A percentile compares a stretch with the other conserved stretches of the same genome.
Conservation (phyloP, 2,888 invertebrate genomes). For the Habroteleia sp. region DNA sequence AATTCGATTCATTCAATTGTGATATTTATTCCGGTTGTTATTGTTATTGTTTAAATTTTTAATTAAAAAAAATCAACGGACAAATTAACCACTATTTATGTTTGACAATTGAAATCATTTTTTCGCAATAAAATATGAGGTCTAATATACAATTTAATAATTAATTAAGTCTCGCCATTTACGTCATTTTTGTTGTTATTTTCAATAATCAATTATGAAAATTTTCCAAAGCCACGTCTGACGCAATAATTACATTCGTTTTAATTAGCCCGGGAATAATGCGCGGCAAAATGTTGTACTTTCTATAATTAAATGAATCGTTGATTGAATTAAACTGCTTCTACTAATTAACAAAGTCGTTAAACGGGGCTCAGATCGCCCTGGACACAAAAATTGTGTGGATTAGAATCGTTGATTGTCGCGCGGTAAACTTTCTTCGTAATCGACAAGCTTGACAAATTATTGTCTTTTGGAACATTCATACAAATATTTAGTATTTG, state of each 20-base stretch:
- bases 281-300: conserved; percentile 36
- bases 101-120: conserved; percentile 32
- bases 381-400: conserved; percentile 7
- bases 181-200: conserved; percentile 48
- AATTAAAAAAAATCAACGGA: conserved; percentile 31
- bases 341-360: conserved; percentile 57
- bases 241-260: conserved; percentile 57
- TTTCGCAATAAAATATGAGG: conserved; percentile 7
- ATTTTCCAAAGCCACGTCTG: conserved; percentile 42
- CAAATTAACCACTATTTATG: conserved; percentile 37
- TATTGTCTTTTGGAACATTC: too few species aligned
- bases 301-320: conserved; percentile 56
- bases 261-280: conserved; percentile 56
- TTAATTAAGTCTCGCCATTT: conserved; percentile 44
- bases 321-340: conserved; percentile 56
- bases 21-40: too few species aligned
- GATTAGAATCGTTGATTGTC: conserved; percentile 37
- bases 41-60: conserved; percentile 14
- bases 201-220: conserved; percentile 62
- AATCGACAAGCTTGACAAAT: too few species aligned
- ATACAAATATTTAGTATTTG: too few species aligned
- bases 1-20: too few species aligned
- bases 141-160: too few species aligned
- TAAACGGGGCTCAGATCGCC: conserved; percentile 13
- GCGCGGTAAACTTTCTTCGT: too few species aligned